Base-by-base conservation (phyloP, 2,888 invertebrate species). In the Tetranychus truncatus region DNA sequence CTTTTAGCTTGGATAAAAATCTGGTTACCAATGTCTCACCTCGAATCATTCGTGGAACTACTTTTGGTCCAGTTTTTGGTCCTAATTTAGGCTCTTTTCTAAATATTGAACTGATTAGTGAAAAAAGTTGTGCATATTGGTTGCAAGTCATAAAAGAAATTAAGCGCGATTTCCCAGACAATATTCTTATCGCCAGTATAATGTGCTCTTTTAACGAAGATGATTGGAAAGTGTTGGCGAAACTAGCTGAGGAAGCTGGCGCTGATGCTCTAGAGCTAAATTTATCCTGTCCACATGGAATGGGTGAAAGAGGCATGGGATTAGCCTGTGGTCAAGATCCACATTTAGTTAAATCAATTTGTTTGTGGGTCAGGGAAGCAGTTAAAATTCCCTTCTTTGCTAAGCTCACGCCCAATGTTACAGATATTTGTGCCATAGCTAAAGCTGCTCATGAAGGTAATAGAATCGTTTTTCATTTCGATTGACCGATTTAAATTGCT, bases 251-350 rank as follows among this genome's bases (percentile, higher is more conserved):
- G 82, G 85, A 85, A 0, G 86, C 93, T 0, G 96, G 96, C 0
- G 89, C 97, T 0, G 96, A 99, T 84, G 96, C 94, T 0, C 84
- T 99, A 18, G 99, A 99, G 81, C 84, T 97, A 74, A 99, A 99
- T 85, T 84, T 99, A 74, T 96, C 95, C 0, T 97, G 99, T 82
- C 97, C 97, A 0, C 97, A 99, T 83, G 97, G 97, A 7, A 97
- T 99, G 95, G 95, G 95, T 1, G 96, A 96, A 82, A 88, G 91
- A 15, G 96, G 96, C 67, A 97, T 99, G 97, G 99, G 97, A 0
- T 85, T 99, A 74, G 97, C 97, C 72, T 97, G 97, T 83, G 97
- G 97, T 76, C 95, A 96, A 87, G 91, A 91, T 82, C 72, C 72
- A 21, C 15, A 71, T 66, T 45, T 66, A 77, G 96, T 99, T 1